Conservation (phyloP, 2,888 invertebrate species). For the Macropis europaea region DNA sequence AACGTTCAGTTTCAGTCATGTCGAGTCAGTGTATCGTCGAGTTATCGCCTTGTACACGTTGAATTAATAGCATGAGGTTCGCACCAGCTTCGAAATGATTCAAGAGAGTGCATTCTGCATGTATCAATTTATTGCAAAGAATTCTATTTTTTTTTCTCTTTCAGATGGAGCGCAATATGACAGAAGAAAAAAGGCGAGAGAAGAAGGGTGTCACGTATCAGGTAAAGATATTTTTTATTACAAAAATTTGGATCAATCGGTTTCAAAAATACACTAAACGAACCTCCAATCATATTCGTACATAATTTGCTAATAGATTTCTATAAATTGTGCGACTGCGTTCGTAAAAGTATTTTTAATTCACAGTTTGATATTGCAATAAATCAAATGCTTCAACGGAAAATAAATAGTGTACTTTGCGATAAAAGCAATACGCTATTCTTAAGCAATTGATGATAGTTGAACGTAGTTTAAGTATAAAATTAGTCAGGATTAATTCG, state of each 20-base stretch:
- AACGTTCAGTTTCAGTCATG: no score
- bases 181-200: constrained; percentile 42
- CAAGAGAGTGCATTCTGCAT: not conserved
- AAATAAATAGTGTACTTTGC: not conserved
- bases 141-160: not conserved
- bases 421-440: no score
- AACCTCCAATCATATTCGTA: no score
- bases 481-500: no score
- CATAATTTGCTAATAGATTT: no score
- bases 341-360: not conserved
- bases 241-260: no score
- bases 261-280: no score
- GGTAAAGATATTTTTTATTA: constrained; percentile 40
- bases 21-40: no score
- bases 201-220: constrained; percentile 56
- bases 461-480: no score
- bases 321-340: not conserved
- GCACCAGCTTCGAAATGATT: not conserved
- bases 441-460: no score
- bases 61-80: no score
- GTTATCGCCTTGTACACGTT: no score
- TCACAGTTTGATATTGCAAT: not conserved
- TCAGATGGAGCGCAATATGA: constrained; percentile 38
- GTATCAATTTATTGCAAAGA: not conserved
- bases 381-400: not conserved